These are phyloP conservation scores for Montipora capitata DNA, from an alignment of 92 coral and sea anemone genomes.

Conservation along the genomic window DNA sequence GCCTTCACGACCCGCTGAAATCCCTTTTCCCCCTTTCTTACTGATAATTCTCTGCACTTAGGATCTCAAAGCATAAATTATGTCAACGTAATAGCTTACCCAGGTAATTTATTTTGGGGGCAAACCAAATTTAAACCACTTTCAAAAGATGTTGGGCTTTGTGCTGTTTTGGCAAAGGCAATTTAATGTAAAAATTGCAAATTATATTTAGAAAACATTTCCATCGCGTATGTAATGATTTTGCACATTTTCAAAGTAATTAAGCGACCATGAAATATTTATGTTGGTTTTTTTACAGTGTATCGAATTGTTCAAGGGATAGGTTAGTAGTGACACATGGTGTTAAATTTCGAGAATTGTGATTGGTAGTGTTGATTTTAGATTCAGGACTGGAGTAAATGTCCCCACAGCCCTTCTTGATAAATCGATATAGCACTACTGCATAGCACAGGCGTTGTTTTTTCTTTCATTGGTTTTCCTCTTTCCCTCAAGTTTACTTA, in stretches of 20 bases:
- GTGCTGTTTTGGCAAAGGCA: background rate
- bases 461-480: too few relatives aligned
- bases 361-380: background rate
- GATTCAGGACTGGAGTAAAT: too few relatives aligned
- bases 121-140: background rate
- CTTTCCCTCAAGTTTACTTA: background rate
- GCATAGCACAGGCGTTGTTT: background rate
- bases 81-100: background rate
- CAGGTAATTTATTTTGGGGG: conserved; percentile 14
- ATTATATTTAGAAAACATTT: background rate
- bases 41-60: too few relatives aligned
- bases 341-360: background rate
- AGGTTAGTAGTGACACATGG: background rate
- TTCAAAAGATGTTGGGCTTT: background rate
- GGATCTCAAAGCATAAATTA: too few relatives aligned
- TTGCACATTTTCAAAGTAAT: background rate
- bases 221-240: background rate
- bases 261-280: background rate
- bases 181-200: background rate
- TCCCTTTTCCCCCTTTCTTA: too few relatives aligned
- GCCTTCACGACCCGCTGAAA: too few relatives aligned
- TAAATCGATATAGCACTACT: too few relatives aligned
- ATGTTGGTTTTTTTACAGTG: background rate
- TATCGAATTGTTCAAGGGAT: background rate
- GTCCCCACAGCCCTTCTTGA: too few relatives aligned